phyloP scores from a whole-genome alignment of 2,797 vertebrate species.

The Scarus forsteni region DNA sequence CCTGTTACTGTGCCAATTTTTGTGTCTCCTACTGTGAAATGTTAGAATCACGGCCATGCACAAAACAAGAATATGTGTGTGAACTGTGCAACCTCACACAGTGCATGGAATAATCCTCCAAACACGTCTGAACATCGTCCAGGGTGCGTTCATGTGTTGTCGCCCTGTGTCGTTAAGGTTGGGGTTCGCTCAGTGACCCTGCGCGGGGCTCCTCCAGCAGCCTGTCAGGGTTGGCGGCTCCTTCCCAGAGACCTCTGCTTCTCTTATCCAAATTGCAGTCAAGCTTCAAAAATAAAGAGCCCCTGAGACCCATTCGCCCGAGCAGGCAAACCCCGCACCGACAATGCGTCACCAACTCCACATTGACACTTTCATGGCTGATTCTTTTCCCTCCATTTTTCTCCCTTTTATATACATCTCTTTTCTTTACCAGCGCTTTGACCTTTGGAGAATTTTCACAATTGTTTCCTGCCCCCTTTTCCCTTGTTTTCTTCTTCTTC shows the following conservation, averaged over 20 bases:
- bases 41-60: slow-evolving; percentile 1
- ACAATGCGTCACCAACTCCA: slow-evolving; percentile 84
- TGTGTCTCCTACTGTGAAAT: too few species aligned
- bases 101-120: neutral
- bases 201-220: slow-evolving; percentile 78
- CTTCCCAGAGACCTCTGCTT: slow-evolving; percentile 75
- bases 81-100: neutral
- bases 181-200: slow-evolving; percentile 66
- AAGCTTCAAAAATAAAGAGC: slow-evolving; percentile 86
- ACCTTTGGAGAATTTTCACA: slow-evolving; percentile 78
- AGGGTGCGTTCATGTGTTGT: slow-evolving; percentile 18
- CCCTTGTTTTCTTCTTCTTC: slow-evolving; percentile 47
- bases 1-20: too few species aligned
- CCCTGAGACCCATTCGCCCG: slow-evolving; percentile 81
- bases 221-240: slow-evolving; percentile 79
- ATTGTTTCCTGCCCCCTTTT: slow-evolving; percentile 74
- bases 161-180: slow-evolving; percentile 35
- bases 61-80: slow-evolving; percentile 1
- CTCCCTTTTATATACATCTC: slow-evolving; percentile 15
- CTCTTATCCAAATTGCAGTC: slow-evolving; percentile 83
- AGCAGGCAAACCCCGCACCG: slow-evolving; percentile 75
- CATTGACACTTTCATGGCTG: slow-evolving; percentile 79
- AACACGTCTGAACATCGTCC: neutral
- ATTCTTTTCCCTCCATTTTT: slow-evolving; percentile 60
- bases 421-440: slow-evolving; percentile 60